These are phyloP conservation scores for Microtus richardsoni DNA, from an alignment of 2,113 vertebrate species.

Conservation along the genomic window DNA sequence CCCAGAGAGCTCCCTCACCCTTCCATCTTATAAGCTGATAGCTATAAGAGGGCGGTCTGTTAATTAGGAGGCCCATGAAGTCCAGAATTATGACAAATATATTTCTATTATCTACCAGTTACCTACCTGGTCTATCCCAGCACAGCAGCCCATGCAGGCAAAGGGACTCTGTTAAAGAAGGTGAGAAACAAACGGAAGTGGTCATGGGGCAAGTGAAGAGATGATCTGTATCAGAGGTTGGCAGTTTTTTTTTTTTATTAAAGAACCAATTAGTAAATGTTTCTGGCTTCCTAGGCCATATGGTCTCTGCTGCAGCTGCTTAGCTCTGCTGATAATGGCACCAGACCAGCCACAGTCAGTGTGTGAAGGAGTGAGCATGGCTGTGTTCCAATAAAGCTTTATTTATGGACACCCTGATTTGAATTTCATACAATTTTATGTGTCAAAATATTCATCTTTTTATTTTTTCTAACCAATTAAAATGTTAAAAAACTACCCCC, in stretches of 20 bases:
- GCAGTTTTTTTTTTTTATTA: background rate
- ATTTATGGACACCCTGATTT: constrained; percentile 42
- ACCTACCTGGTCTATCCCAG: background rate
- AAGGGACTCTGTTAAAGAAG: background rate
- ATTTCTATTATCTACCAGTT: background rate
- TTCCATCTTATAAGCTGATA: background rate
- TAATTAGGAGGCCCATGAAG: too few relatives aligned
- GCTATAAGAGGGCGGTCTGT: background rate
- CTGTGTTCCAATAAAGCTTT: constrained; percentile 56
- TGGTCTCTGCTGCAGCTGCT: constrained; percentile 6
- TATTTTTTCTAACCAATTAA: constrained; percentile 25
- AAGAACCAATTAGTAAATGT: constrained; percentile 20
- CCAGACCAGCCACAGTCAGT: background rate
- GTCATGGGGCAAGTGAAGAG: background rate
- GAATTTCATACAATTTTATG: constrained; percentile 51
- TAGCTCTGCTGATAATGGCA: background rate
- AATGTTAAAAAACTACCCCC: constrained; percentile 44
- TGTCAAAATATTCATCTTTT: constrained; percentile 44
- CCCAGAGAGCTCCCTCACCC: background rate
- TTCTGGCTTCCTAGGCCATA: background rate
- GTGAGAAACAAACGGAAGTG: background rate
- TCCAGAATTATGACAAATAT: background rate
- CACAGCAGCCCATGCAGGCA: background rate
- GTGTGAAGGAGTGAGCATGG: background rate
- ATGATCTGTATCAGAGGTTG: background rate